Evolutionary conservation across 1,140 invertebrate species (phyloP).

Genomic region (Neodiprion pinetum): DNA sequence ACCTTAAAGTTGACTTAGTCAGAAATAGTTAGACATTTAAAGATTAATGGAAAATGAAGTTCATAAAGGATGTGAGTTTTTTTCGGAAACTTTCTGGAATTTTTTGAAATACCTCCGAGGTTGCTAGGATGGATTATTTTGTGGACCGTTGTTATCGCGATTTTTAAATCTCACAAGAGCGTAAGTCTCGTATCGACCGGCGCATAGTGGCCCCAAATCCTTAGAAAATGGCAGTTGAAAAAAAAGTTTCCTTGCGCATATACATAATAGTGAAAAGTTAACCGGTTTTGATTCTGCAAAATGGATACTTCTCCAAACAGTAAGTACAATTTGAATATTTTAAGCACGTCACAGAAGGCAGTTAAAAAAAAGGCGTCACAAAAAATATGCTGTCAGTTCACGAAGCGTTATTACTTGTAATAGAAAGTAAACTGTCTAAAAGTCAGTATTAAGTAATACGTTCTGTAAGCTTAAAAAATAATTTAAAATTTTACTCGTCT

Average conservation of each 20-base stretch:
- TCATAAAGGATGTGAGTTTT: too few species aligned
- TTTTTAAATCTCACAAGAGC: conserved; percentile 18
- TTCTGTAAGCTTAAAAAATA: neutral
- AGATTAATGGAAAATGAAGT: too few species aligned
- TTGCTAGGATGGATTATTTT: neutral
- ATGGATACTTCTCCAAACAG: too few species aligned
- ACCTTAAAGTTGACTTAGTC: too few species aligned
- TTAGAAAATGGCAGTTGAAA: too few species aligned
- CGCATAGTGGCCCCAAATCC: too few species aligned
- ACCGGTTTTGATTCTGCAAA: too few species aligned
- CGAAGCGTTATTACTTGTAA: neutral
- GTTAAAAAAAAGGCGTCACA: neutral
- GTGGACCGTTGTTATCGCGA: neutral
- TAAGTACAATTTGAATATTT: neutral
- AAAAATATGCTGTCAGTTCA: conserved; percentile 6
- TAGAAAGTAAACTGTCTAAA: neutral
- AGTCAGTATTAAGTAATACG: neutral
- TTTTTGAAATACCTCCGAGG: too few species aligned
- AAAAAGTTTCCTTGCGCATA: neutral
- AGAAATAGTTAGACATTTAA: too few species aligned
- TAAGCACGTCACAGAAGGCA: conserved; percentile 15
- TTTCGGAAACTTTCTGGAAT: too few species aligned
- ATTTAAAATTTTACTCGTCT: neutral
- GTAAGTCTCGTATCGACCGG: neutral
- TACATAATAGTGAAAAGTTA: too few species aligned